These are phyloP conservation scores for Drosophila glabriapex DNA, from an alignment of 2,888 invertebrate genomes.

Conservation along the genomic window DNA sequence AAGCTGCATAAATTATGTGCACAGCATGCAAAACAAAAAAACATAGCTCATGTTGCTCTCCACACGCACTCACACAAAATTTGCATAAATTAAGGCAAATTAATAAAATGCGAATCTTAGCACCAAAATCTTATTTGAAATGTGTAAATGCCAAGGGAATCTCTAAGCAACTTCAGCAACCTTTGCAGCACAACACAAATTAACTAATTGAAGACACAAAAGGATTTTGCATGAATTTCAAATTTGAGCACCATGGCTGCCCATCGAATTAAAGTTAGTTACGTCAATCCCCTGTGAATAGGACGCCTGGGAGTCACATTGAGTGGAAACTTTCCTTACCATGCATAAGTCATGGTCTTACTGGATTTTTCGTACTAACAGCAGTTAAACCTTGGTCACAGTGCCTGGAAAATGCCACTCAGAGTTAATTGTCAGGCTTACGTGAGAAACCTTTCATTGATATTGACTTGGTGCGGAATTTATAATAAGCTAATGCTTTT, in stretches of 20 bases:
- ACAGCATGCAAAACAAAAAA: conserved; percentile 1
- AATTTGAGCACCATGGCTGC: conserved; percentile 5
- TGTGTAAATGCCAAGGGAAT: conserved; percentile 25
- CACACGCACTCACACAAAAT: conserved; percentile 22
- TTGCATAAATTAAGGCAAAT: conserved; percentile 51
- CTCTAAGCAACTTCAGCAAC: conserved; percentile 8
- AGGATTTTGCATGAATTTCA: conserved; percentile 53
- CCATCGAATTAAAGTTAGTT: conserved; percentile 32
- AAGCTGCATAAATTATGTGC: conserved; percentile 29
- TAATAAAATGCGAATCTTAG: conserved; percentile 23
- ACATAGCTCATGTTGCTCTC: conserved; percentile 2
- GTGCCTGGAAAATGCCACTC: conserved; percentile 5
- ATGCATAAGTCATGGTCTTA: conserved; percentile 66
- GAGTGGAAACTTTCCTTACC: conserved; percentile 11
- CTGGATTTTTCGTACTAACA: conserved; percentile 47
- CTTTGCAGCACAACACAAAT: conserved; percentile 37
- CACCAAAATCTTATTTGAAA: conserved; percentile 45
- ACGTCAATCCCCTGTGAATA: conserved; percentile 44
- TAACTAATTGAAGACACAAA: conserved; percentile 58
- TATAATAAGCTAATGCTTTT: conserved; percentile 27
- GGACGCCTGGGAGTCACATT: not conserved
- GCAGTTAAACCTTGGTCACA: conserved; percentile 22
- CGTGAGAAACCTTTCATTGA: conserved; percentile 27
- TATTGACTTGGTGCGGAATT: conserved; percentile 46
- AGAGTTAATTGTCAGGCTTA: conserved; percentile 3